Base-by-base conservation (phyloP, 2,888 invertebrate species). In the Diloba caeruleocephala region DNA sequence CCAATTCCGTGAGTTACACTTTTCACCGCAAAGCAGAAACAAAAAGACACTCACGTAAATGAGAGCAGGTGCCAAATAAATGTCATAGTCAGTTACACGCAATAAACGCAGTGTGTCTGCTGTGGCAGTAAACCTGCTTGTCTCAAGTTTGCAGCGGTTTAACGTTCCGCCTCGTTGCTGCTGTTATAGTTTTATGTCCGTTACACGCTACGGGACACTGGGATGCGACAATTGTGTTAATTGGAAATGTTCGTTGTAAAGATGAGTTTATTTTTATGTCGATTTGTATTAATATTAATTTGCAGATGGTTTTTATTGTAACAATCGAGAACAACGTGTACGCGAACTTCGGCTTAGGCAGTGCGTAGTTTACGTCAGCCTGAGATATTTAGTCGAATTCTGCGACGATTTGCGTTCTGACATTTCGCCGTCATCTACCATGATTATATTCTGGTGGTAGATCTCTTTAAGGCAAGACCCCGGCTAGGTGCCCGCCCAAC, bases 41-140 rank as follows among this genome's bases (percentile, higher is more conserved):
- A 21, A 21, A 21, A 13, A 4, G n/a, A 13, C 9, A 39, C 13
- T 9, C 1, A 23, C 8, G 37, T 44, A 58, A 54, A 49, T 31
- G 58, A 65, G 59, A 67, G 58, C 65, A 74, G 64, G 67, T 73
- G 61, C 60, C 65, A 42, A 64, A 70, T 67, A 71, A 67, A 73
- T 58, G 68, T 71, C 64, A 66, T 73, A 66, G 62, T 58, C 45
- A 49, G 46, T 48, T 19, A 58, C 61, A 72, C 44, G 56, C 64
- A 69, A 67, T 76, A 76, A 73, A 76, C 70, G 64, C 63, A 70
- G 71, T 60, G 63, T 56, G 80, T 68, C 84, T 85, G 83, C 55
- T 45, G 54, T 60, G 78, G 74, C 72, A 73, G 62, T 85, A 79
- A 84, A 81, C 66, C 52, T 54, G 51, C 59, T 55, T 55, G 61